phyloP scores from a whole-genome alignment of 2,888 invertebrate genomes.

The Parelbella ahira region DNA sequence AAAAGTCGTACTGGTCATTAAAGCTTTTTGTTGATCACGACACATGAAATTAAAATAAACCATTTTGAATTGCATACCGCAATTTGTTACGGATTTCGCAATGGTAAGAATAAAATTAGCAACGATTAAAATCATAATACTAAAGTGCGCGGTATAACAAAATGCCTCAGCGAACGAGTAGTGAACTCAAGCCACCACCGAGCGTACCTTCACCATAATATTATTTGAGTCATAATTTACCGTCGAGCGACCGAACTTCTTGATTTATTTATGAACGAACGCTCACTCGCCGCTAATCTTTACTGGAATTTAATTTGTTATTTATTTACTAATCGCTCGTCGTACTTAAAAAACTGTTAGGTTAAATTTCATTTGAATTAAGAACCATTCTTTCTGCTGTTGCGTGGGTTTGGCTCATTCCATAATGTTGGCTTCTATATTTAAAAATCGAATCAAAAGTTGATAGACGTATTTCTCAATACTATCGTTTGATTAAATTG shows the following conservation, averaged over 20 bases:
- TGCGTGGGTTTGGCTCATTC: conserved; percentile 1
- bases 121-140: conserved; percentile 35
- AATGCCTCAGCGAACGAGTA: conserved; percentile 23
- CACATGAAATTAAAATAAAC: too few species aligned
- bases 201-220: conserved; percentile 63
- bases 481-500: too few species aligned
- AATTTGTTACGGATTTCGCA: conserved; percentile 18
- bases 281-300: conserved; percentile 53
- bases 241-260: conserved; percentile 49
- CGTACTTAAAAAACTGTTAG: conserved; percentile 42
- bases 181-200: conserved; percentile 29
- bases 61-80: conserved; percentile 12
- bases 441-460: too few species aligned
- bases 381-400: conserved; percentile 4
- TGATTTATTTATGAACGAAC: conserved; percentile 74
- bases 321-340: conserved; percentile 49
- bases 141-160: conserved; percentile 24
- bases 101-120: conserved; percentile 31
- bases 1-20: too few species aligned
- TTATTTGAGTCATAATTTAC: conserved; percentile 75
- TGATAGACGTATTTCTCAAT: too few species aligned
- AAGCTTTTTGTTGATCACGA: too few species aligned
- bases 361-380: conserved; percentile 44
- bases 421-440: too few species aligned
- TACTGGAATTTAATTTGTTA: conserved; percentile 48